A percentile compares a stretch with the other conserved stretches of the same genome.
These are phyloP conservation scores for Lepidurus packardi DNA, from an alignment of 1,140 invertebrate species.

Conservation along the genomic window DNA sequence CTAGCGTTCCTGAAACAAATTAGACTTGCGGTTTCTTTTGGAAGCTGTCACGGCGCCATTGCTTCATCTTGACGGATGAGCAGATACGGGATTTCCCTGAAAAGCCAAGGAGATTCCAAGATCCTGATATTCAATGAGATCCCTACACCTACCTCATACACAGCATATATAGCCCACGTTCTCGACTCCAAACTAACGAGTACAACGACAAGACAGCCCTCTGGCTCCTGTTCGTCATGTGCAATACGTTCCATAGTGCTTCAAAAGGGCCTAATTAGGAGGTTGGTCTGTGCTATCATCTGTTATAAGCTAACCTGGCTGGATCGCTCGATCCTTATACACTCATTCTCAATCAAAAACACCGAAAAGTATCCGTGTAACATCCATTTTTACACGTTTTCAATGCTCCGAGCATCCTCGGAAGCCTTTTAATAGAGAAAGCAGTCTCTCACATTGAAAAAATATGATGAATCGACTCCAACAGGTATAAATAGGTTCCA, in stretches of 20 bases:
- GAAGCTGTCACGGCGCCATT: neutral
- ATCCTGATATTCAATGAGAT: too few species aligned
- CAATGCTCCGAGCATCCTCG: neutral
- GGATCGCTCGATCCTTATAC: neutral
- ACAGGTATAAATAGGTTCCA: neutral
- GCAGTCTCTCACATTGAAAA: neutral
- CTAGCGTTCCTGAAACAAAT: neutral
- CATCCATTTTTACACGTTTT: neutral
- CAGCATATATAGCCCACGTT: neutral
- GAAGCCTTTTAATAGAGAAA: neutral
- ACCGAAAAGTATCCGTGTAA: neutral
- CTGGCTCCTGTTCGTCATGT: neutral
- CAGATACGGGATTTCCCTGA: neutral
- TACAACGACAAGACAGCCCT: slow-evolving; percentile 18
- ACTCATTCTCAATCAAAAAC: neutral
- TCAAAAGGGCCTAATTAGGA: slow-evolving; percentile 2
- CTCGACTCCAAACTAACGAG: neutral
- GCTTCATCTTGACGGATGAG: slow-evolving; percentile 8
- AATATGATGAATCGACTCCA: neutral
- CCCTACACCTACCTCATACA: neutral
- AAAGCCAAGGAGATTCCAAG: neutral
- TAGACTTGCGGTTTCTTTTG: neutral
- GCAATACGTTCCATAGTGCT: neutral
- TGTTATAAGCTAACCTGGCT: neutral
- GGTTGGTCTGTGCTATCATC: neutral